phyloP scores from a whole-genome alignment of 2,797 vertebrate species.

The Hoplostethus atlanticus region DNA sequence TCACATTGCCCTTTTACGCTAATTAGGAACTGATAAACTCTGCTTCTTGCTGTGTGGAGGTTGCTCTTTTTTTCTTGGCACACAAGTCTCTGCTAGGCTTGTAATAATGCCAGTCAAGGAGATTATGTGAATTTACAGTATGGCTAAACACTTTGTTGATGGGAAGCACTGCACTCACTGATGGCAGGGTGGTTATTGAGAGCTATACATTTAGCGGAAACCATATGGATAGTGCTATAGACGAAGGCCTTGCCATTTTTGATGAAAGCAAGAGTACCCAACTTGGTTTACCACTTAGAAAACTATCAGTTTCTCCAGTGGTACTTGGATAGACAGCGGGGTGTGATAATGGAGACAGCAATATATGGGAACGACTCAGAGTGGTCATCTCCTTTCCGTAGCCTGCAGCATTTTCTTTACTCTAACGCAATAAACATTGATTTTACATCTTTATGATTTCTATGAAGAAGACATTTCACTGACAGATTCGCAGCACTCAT shows the following conservation, averaged over 20 bases:
- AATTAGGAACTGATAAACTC: constrained; percentile 79
- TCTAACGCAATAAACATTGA: constrained; percentile 76
- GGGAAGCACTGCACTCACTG: constrained; percentile 13
- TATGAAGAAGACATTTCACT: constrained; percentile 64
- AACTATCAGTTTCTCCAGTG: constrained; percentile 21
- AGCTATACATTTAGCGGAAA: constrained; percentile 31
- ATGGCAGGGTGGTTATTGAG: constrained; percentile 29
- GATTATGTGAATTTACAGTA: constrained; percentile 13
- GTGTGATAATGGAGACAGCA: constrained; percentile 44
- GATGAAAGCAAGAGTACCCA: not conserved
- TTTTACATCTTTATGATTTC: constrained; percentile 75
- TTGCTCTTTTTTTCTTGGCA: constrained; percentile 62
- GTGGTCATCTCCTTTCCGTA: constrained; percentile 65
- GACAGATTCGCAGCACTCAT: constrained; percentile 59
- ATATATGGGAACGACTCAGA: constrained; percentile 30
- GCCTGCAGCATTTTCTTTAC: constrained; percentile 66
- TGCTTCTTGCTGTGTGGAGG: constrained; percentile 49
- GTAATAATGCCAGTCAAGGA: constrained; percentile 26
- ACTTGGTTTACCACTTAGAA: constrained; percentile 34
- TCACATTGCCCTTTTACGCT: constrained; percentile 74
- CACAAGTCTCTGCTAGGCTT: constrained; percentile 5
- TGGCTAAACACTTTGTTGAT: constrained; percentile 14
- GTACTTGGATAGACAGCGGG: constrained; percentile 50
- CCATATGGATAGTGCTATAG: constrained; percentile 18
- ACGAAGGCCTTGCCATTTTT: constrained; percentile 37